A percentile compares a stretch with the other conserved stretches of the same genome.
phyloP scores from a whole-genome alignment of 2,888 invertebrate species.

The Ctenicera cuprea region DNA sequence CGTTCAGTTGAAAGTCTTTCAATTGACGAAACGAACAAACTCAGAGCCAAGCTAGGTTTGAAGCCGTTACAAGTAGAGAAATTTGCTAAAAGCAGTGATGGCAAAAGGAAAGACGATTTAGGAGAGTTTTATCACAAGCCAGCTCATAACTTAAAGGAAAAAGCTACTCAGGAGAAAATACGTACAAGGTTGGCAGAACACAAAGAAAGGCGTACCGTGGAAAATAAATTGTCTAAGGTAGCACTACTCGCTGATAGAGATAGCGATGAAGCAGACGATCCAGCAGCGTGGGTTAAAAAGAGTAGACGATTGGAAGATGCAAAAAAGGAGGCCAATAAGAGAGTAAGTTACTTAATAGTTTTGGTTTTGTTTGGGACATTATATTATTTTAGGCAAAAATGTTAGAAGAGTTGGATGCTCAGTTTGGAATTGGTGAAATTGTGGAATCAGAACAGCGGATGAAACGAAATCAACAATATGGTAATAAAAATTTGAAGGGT shows the following conservation, averaged over 20 bases:
- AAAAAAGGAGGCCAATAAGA: constrained; percentile 88
- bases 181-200: constrained; percentile 85
- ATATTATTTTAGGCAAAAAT: constrained; percentile 83
- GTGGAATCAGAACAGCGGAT: constrained; percentile 85
- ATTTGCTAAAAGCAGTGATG: constrained; percentile 73
- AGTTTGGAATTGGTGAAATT: constrained; percentile 91
- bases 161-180: constrained; percentile 86
- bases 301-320: constrained; percentile 85
- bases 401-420: constrained; percentile 95
- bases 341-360: constrained; percentile 74
- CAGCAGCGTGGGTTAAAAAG: constrained; percentile 88
- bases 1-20: constrained; percentile 79
- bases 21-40: constrained; percentile 89
- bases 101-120: constrained; percentile 74
- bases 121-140: constrained; percentile 94
- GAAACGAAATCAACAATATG: constrained; percentile 79
- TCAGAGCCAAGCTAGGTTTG: constrained; percentile 94
- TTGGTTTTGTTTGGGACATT: not conserved
- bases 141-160: constrained; percentile 83
- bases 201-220: constrained; percentile 86
- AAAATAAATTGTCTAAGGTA: constrained; percentile 78
- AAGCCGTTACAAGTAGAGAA: constrained; percentile 87
- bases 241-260: constrained; percentile 83
- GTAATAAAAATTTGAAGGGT: constrained; percentile 84
- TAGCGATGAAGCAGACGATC: constrained; percentile 84